Evolutionary conservation across 2,888 invertebrate species (phyloP), one percentile per base, ranked within the genome.

Genomic region (Cabera pusaria): DNA sequence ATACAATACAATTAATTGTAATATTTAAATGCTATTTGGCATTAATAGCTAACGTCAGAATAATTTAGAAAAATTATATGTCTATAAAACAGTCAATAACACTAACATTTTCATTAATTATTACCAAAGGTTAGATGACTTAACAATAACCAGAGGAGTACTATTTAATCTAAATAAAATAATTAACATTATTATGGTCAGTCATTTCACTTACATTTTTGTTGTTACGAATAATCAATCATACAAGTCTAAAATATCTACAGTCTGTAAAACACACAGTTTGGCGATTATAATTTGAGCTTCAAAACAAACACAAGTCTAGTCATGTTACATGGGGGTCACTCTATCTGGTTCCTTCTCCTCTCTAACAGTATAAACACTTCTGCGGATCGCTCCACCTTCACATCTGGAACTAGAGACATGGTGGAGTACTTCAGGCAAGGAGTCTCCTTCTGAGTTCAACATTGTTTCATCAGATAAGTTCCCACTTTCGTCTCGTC

Each of bases 351-450:
- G 80, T 63, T 86, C 76, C 20, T 72, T 79, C 21, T 83, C 74
- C 39, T 77, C 87, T 57, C 67, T 82, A 18, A 85, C 59, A 16
- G 78, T 82, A 47, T 82, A 85, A 35, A 85, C 79, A 46, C 80
- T 72, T 37, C 90, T 70, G 32, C 88, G 71, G 24, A 87, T 62
- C 1, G 84, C 81, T 35, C 80, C 74, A 6, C 83, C 79, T 34
- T 84, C 85, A 31, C 61, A 76, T 25, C 80, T 72, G 10, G 72
- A 55, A 44, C 66, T 70, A 4, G 86, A 72, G 24, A 88, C 78
- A 48, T 89, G 88, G 48, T 89, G 83, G 39, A 89, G 59, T 25
- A 90, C 87, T 58, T 90, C 90, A 21, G 90, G 90, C 49, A 89
- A 63, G 17, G 78, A 77, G 47, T 88, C 88, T 5, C 76, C 77